phyloP scores from a whole-genome alignment of 2,888 invertebrate genomes.

The Schizaphis graminum region DNA sequence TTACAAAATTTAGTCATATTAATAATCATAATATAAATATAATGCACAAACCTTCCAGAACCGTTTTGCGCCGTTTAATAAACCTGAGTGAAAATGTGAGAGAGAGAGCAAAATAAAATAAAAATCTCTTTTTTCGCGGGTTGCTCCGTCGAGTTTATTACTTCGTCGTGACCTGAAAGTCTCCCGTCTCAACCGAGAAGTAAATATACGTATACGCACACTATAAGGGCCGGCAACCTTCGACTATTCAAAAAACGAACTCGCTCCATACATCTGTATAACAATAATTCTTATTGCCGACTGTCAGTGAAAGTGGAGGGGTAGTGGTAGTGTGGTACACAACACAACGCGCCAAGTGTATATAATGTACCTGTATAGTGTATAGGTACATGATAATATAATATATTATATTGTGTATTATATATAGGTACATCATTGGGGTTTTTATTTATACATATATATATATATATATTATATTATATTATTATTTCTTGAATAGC shows the following conservation, averaged over 20 bases:
- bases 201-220: not conserved
- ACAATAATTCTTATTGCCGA: slow-evolving; percentile 15
- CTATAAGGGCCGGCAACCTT: not conserved
- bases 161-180: not conserved
- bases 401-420: not conserved
- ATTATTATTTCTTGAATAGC: slow-evolving; percentile 49
- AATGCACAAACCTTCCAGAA: not conserved
- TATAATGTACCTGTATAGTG: not conserved
- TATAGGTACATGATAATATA: not conserved
- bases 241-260: slow-evolving; percentile 31
- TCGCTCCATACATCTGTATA: not conserved
- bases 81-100: not conserved
- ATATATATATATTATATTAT: not conserved
- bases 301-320: not conserved
- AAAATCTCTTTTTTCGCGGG: not conserved
- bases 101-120: not conserved
- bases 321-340: not conserved
- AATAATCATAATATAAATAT: not conserved
- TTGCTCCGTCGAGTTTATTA: not conserved
- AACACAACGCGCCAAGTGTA: not conserved
- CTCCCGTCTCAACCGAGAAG: not conserved
- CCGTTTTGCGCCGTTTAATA: not conserved
- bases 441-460: not conserved
- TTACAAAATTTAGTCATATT: not conserved
- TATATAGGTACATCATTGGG: not conserved